Evolutionary conservation across 1,140 invertebrate species (phyloP).

Genomic region (Cherax quadricarinatus): DNA sequence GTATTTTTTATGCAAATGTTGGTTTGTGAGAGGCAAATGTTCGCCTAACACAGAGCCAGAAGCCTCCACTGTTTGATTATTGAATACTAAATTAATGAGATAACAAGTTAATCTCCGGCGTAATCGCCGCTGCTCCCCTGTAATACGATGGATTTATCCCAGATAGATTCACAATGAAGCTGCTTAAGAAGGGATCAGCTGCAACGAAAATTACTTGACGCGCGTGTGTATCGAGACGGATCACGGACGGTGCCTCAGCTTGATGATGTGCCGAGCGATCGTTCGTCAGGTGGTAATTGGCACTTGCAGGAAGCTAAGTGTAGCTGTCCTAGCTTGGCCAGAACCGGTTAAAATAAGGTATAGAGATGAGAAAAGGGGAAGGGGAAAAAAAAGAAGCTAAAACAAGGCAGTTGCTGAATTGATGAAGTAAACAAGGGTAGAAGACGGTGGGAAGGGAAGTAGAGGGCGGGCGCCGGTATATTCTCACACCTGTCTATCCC

Average conservation of each 20-base stretch:
- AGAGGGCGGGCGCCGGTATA: neutral
- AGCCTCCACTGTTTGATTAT: neutral
- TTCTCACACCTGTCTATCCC: too few species aligned
- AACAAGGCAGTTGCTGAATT: neutral
- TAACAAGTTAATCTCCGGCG: neutral
- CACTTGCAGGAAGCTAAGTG: neutral
- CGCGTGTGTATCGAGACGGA: neutral
- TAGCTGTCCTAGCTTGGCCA: neutral
- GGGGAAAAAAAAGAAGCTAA: neutral
- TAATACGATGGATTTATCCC: neutral
- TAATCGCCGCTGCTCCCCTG: neutral
- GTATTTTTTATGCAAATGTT: neutral
- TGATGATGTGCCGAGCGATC: too few species aligned
- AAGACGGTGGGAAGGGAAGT: neutral
- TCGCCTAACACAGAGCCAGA: neutral
- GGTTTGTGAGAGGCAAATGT: neutral
- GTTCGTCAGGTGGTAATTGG: neutral
- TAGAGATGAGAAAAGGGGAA: neutral
- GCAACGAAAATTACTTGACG: neutral
- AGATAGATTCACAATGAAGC: neutral
- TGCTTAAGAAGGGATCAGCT: neutral
- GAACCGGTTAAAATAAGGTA: neutral
- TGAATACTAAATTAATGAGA: conserved; percentile 3
- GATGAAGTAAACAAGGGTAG: neutral
- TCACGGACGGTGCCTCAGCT: neutral